Percentiles rank a stretch among this genome's conserved stretches.
phyloP scores from a whole-genome alignment of 2,888 invertebrate genomes.

The Spodoptera picta region DNA sequence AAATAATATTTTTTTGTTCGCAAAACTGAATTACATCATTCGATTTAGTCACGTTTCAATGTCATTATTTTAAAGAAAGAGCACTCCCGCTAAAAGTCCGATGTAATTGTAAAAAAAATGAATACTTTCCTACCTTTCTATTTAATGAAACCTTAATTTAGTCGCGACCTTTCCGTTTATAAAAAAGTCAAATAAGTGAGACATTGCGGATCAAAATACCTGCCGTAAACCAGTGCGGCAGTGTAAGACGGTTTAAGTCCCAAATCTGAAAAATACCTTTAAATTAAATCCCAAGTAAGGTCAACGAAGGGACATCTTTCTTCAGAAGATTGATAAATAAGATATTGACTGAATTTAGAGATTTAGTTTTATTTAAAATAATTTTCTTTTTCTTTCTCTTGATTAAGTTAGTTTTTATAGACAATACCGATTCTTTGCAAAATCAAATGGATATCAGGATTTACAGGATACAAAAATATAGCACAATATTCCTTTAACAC shows the following conservation, averaged over 20 bases:
- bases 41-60: conserved; percentile 63
- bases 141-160: conserved; percentile 56
- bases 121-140: conserved; percentile 39
- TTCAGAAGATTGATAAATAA: too few species aligned
- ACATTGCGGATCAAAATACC: conserved; percentile 24
- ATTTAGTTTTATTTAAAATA: too few species aligned
- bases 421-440: too few species aligned
- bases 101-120: conserved; percentile 28
- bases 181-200: conserved; percentile 32
- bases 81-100: conserved; percentile 52
- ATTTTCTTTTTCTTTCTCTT: too few species aligned
- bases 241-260: not conserved
- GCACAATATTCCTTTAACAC: too few species aligned
- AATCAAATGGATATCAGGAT: too few species aligned
- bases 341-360: too few species aligned
- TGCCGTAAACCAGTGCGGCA: conserved; percentile 2
- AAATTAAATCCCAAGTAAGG: not conserved
- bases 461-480: too few species aligned
- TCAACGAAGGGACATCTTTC: too few species aligned
- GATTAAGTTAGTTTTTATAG: too few species aligned
- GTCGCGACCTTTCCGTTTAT: conserved; percentile 45
- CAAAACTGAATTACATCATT: conserved; percentile 63
- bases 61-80: conserved; percentile 63
- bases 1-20: conserved; percentile 54
- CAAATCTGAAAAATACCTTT: too few species aligned